These are phyloP conservation scores for Heliconius eleuchia DNA, from an alignment of 1,140 invertebrate genomes.

Conservation along the genomic window DNA sequence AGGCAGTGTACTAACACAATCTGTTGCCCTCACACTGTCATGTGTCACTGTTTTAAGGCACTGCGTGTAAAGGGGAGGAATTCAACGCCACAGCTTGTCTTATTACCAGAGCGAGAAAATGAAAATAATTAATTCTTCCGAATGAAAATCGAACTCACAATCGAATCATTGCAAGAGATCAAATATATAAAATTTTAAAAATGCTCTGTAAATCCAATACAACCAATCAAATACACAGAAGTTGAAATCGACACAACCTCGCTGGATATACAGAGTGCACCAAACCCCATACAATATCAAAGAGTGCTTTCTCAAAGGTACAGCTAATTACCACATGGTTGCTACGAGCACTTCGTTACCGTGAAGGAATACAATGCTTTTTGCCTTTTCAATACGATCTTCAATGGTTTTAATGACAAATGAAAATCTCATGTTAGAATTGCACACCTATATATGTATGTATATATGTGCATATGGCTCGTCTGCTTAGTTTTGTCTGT, in stretches of 20 bases:
- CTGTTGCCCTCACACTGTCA: too few species aligned
- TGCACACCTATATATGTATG: background rate
- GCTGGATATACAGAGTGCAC: background rate
- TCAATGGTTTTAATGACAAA: slow-evolving; percentile 13
- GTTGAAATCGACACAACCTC: background rate
- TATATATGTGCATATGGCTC: background rate
- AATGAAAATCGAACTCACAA: too few species aligned
- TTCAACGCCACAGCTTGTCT: too few species aligned
- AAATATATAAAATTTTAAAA: background rate
- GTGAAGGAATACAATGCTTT: slow-evolving; percentile 12
- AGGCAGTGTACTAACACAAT: too few species aligned
- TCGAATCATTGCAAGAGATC: too few species aligned
- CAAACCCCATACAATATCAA: slow-evolving; percentile 20
- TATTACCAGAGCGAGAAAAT: too few species aligned
- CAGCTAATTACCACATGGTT: slow-evolving; percentile 22
- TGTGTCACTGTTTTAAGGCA: too few species aligned
- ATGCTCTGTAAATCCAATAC: background rate
- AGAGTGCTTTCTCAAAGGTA: slow-evolving; percentile 18
- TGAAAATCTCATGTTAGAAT: slow-evolving; percentile 12
- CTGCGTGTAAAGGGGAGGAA: too few species aligned
- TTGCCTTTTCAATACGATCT: slow-evolving; percentile 12
- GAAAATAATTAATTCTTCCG: too few species aligned
- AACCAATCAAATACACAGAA: slow-evolving; percentile 1
- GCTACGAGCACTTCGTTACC: slow-evolving; percentile 11
- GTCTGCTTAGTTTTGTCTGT: too few species aligned